Evolutionary conservation across 2,113 vertebrate species (phyloP).

Genomic region (Menidia beryllina): DNA sequence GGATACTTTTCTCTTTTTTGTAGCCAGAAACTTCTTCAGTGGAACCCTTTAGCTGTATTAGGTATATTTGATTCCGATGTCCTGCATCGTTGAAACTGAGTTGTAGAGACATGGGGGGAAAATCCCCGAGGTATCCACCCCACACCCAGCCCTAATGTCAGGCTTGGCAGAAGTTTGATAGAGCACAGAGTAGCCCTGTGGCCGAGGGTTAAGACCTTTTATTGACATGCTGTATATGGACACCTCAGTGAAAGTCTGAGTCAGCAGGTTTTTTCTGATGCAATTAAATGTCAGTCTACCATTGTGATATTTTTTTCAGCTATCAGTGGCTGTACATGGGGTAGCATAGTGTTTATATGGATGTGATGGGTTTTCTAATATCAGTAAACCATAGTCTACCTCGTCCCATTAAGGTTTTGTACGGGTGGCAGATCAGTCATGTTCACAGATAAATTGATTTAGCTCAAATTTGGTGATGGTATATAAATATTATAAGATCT

Average conservation of each 20-base stretch:
- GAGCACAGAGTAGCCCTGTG: conserved; percentile 56
- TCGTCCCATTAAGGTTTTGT: conserved; percentile 8
- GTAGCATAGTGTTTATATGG: conserved; percentile 34
- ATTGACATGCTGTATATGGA: conserved; percentile 72
- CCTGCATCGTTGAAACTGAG: conserved; percentile 56
- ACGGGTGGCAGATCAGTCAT: not conserved
- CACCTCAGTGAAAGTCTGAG: conserved; percentile 64
- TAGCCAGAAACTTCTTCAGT: conserved; percentile 39
- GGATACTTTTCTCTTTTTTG: conserved; percentile 35
- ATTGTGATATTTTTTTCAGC: conserved; percentile 54
- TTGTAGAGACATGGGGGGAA: conserved; percentile 62
- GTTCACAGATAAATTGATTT: not conserved
- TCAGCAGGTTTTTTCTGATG: conserved; percentile 70
- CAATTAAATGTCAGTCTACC: conserved; percentile 51
- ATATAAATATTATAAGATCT: not conserved
- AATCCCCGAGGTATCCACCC: conserved; percentile 76
- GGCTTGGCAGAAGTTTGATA: conserved; percentile 66
- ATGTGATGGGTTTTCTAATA: conserved; percentile 47
- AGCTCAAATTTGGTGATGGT: conserved; percentile 12
- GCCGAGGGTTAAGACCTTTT: conserved; percentile 58
- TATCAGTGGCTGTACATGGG: conserved; percentile 35
- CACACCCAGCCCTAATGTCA: conserved; percentile 79
- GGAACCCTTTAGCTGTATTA: conserved; percentile 60
- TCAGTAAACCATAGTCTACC: conserved; percentile 27
- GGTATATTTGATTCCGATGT: conserved; percentile 52